phyloP scores from a whole-genome alignment of 2,888 invertebrate genomes.

The Drosophila acutilabella region DNA sequence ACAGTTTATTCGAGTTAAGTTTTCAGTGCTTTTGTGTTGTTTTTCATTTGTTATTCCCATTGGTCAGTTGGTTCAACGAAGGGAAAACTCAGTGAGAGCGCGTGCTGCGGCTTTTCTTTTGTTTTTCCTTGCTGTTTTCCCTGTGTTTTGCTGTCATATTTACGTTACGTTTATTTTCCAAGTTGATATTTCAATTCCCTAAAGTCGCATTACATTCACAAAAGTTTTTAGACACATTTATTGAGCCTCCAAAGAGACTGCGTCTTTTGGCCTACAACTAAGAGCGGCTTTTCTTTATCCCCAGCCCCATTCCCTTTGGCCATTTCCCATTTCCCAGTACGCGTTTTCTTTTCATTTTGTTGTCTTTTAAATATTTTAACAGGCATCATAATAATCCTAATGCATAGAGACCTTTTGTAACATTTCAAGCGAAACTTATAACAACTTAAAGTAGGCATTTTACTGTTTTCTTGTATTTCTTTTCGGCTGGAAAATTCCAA shows the following conservation, averaged over 20 bases:
- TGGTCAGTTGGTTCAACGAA: conserved; percentile 63
- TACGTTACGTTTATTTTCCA: conserved; percentile 56
- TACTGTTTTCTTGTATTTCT: neutral
- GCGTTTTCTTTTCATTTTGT: conserved; percentile 4
- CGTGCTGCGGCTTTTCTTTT: conserved; percentile 43
- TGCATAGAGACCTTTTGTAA: conserved; percentile 30
- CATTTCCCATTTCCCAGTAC: neutral
- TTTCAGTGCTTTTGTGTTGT: conserved; percentile 44
- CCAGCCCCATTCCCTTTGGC: neutral
- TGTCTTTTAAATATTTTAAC: conserved; percentile 50
- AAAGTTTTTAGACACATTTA: conserved; percentile 61
- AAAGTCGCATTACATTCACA: conserved; percentile 60
- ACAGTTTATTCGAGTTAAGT: conserved; percentile 43
- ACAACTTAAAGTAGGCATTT: conserved; percentile 14
- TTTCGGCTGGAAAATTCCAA: neutral
- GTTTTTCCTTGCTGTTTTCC: conserved; percentile 10
- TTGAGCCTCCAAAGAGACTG: conserved; percentile 50
- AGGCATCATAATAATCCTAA: conserved; percentile 58
- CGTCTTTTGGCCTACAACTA: conserved; percentile 12
- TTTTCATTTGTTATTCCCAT: conserved; percentile 72
- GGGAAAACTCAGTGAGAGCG: conserved; percentile 7
- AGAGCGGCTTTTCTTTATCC: conserved; percentile 37
- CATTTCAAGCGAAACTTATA: neutral
- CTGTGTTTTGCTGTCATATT: conserved; percentile 38
- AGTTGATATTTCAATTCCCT: conserved; percentile 63